Percentiles rank a stretch among this genome's conserved stretches.
These are phyloP conservation scores for Ostrea denselamellosa DNA, from an alignment of 1,140 invertebrate genomes.

Conservation along the genomic window DNA sequence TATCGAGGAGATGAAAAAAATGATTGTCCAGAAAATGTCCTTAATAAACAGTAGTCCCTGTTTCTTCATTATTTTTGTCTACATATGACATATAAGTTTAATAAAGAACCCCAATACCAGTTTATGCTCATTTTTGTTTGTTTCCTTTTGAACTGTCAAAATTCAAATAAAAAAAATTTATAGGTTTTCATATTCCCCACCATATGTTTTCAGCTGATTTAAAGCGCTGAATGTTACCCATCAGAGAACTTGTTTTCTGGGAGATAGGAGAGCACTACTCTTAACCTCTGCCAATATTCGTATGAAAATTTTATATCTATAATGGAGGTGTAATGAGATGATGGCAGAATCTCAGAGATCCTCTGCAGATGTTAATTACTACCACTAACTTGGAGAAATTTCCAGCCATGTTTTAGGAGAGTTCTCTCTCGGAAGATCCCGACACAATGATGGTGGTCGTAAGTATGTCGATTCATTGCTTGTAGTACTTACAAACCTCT, in stretches of 20 bases:
- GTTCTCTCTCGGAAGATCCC: not conserved
- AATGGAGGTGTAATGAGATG: conserved; percentile 18
- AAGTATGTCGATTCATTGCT: not conserved
- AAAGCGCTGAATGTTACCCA: not conserved
- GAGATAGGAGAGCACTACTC: not conserved
- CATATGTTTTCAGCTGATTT: conserved; percentile 5
- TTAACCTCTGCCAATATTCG: conserved; percentile 30
- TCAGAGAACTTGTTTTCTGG: not conserved
- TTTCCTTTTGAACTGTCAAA: not conserved
- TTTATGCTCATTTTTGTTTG: no score
- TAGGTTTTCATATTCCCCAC: not conserved
- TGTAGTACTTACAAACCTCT: not conserved
- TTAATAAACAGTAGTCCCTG: no score
- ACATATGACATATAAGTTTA: no score
- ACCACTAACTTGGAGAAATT: not conserved
- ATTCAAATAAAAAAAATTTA: not conserved
- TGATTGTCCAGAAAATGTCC: no score
- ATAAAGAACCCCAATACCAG: no score
- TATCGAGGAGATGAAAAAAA: no score
- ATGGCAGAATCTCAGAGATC: not conserved
- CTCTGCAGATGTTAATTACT: conserved; percentile 25
- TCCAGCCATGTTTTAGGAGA: conserved; percentile 24
- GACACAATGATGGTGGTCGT: conserved; percentile 18
- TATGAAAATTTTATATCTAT: conserved; percentile 29
- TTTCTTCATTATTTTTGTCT: no score